phyloP scores from a whole-genome alignment of 2,888 invertebrate genomes.

The Lycia hirtaria region DNA sequence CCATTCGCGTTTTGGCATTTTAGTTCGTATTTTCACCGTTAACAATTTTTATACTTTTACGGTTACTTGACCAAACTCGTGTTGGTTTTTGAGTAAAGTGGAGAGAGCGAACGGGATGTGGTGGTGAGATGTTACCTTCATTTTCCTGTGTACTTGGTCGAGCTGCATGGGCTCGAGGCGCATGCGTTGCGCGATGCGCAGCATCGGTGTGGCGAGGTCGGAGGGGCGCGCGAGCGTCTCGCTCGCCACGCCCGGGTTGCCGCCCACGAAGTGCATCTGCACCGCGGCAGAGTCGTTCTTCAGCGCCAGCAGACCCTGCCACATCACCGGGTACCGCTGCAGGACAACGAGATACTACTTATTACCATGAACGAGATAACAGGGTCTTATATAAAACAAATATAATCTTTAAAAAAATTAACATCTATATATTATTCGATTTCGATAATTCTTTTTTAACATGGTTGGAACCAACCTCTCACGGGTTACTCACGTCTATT shows the following conservation, averaged over 20 bases:
- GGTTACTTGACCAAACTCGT: no score
- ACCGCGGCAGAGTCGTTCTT: constrained; percentile 99
- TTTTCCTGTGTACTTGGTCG: constrained; percentile 97
- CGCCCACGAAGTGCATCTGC: constrained; percentile 99
- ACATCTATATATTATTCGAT: no score
- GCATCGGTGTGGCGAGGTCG: constrained; percentile 93
- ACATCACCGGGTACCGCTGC: constrained; percentile 97
- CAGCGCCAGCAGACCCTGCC: constrained; percentile 97
- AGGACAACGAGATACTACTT: not conserved
- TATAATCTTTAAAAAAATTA: no score
- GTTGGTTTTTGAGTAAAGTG: not conserved
- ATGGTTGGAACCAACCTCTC: no score
- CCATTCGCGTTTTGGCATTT: no score
- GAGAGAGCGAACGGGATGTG: not conserved
- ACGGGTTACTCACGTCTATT: no score
- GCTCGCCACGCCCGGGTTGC: constrained; percentile 95
- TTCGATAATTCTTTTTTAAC: no score
- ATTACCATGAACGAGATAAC: no score
- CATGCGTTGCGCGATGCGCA: constrained; percentile 99
- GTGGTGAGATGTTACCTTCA: constrained; percentile 89
- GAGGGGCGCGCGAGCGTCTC: constrained; percentile 94
- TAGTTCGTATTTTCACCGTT: no score
- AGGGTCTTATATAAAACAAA: no score
- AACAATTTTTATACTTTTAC: no score
- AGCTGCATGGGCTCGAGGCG: constrained; percentile 97